Conservation (phyloP, 2,797 vertebrate species). For the Cheirogaleus major region DNA sequence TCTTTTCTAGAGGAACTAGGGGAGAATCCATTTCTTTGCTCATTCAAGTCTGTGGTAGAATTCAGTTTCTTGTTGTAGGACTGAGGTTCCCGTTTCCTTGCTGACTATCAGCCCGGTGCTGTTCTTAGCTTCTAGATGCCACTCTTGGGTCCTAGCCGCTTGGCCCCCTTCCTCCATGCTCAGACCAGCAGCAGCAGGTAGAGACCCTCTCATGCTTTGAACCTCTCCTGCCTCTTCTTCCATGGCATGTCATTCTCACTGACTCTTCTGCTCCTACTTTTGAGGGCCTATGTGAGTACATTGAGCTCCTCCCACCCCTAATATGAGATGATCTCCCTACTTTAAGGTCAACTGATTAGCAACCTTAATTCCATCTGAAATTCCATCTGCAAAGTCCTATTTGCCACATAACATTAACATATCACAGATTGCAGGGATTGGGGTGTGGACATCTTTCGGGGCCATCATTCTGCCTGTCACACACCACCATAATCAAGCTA, state of each 20-base stretch:
- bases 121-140: neutral
- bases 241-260: neutral
- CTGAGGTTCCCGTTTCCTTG: neutral
- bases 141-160: neutral
- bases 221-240: neutral
- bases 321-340: neutral
- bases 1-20: neutral
- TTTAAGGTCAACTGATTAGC: neutral
- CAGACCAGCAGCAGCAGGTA: neutral
- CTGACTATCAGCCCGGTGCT: neutral
- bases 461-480: neutral
- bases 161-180: neutral
- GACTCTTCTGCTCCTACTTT: neutral
- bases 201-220: neutral
- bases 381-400: neutral
- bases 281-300: neutral
- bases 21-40: neutral
- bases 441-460: neutral
- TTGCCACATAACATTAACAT: neutral
- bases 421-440: neutral
- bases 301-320: neutral
- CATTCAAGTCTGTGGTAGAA: neutral
- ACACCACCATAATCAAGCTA: neutral
- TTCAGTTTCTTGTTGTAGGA: neutral
- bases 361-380: neutral